Base-by-base conservation (phyloP, 1,140 invertebrate genomes). In the Achroia grisella region DNA sequence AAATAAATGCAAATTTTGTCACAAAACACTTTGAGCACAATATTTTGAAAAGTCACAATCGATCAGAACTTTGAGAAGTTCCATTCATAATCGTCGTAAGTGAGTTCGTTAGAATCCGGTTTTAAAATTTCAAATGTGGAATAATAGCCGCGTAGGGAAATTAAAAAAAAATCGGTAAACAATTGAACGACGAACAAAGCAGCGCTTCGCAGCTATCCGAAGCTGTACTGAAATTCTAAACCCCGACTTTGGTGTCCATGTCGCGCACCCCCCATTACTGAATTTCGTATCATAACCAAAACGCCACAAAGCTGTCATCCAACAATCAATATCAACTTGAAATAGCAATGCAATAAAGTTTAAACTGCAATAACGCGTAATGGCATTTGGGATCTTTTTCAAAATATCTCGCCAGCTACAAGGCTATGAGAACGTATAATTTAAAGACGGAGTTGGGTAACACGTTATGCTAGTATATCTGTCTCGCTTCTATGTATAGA, bases 361-460 rank as follows among this genome's bases (percentile, higher is more conserved):
- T n/a, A 49, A 44, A 62, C 52, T 69, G 8, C 8, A 14, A 34
- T 13, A 31, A 12, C 14, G 5, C 2, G 6, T 36, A 40, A 33
- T 10, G 13, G 13, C 14, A 31, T 13, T 46, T 72, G 12, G 11
- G 60, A 29, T 66, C 11, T 62, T 80, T 41, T 39, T 15, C 8
- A 15, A 53, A 63, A 43, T 29, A 28, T 41, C 47, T 44, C 55
- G 36, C 17, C 30, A 47, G 54, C 54, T 71, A 75, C 81, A 79
- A 85, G 81, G 81, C 81, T 82, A 85, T 85, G 81, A 85, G 81
- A 85, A 85, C 81, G 75, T 85, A 71, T 85, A 85, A 85, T 85
- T 85, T 85, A 81, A 82, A 81, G 78, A 80, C 80, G 80, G 66
- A 77, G 73, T 56, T 68, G 53, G 10, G 59, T 39, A 30, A 48